A percentile compares a stretch with the other conserved stretches of the same genome.
Evolutionary conservation across 35 echinoderm and acorn worm species (phyloP).

Genomic region (Holothuria glaberrima): DNA sequence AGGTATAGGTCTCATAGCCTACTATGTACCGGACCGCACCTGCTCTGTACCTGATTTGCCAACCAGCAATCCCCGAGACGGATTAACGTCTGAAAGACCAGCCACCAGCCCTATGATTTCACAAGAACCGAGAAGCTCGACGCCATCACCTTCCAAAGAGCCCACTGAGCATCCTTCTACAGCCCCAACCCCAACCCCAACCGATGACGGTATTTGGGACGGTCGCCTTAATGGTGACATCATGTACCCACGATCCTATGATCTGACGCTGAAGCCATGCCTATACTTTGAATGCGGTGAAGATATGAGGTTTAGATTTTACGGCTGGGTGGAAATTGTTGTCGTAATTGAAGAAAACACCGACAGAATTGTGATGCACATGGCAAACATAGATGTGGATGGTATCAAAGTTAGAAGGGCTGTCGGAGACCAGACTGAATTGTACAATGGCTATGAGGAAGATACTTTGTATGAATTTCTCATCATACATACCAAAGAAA

Average conservation of each 20-base stretch:
- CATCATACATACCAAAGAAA: conserved; percentile 55
- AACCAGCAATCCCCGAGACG: neutral
- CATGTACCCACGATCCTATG: conserved; percentile 65
- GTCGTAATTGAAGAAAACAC: conserved; percentile 59
- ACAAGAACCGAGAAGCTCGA: neutral
- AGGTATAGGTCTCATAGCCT: conserved; percentile 75
- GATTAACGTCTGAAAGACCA: neutral
- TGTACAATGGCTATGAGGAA: conserved; percentile 10
- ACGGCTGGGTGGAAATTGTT: conserved; percentile 80
- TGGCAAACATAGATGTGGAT: conserved; percentile 59
- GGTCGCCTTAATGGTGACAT: conserved; percentile 65
- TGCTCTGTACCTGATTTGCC: neutral
- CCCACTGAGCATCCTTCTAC: neutral
- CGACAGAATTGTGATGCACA: conserved; percentile 74
- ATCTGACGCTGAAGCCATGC: conserved; percentile 74
- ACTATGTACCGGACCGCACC: conserved; percentile 76
- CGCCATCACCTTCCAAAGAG: neutral
- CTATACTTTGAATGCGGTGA: conserved; percentile 57
- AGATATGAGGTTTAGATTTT: conserved; percentile 78
- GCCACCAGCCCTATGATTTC: neutral
- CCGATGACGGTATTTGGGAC: conserved; percentile 55
- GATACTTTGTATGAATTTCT: conserved; percentile 61
- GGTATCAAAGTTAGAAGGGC: conserved; percentile 9
- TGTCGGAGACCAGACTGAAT: neutral
- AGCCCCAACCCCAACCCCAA: neutral